A percentile compares a stretch with the other conserved stretches of the same genome.
Conservation (phyloP, 92 coral and sea anemone species). For the Bergia puertoricense region DNA sequence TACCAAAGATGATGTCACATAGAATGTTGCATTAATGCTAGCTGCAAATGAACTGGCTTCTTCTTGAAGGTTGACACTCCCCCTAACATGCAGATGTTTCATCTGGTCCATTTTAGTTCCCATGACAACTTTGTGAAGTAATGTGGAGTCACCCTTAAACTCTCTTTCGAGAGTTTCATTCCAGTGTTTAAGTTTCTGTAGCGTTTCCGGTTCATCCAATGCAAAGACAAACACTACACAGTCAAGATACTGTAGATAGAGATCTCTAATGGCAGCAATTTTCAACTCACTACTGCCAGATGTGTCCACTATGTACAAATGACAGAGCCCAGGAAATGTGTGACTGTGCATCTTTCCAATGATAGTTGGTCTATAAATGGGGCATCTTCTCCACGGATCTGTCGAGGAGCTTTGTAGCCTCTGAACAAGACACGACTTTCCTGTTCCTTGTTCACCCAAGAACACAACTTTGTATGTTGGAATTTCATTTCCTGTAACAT, state of each 20-base stretch:
- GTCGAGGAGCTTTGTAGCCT: slow-evolving; percentile 33
- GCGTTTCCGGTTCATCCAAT: slow-evolving; percentile 63
- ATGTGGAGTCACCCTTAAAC: slow-evolving; percentile 45
- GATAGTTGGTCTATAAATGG: slow-evolving; percentile 57
- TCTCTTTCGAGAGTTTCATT: slow-evolving; percentile 30
- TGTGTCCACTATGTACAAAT: slow-evolving; percentile 61
- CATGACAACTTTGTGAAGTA: slow-evolving; percentile 58
- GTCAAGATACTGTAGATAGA: slow-evolving; percentile 57
- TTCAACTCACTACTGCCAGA: slow-evolving; percentile 54
- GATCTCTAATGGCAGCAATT: slow-evolving; percentile 20
- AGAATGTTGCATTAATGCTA: slow-evolving; percentile 56
- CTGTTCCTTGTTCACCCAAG: slow-evolving; percentile 70
- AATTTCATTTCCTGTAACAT: slow-evolving; percentile 4
- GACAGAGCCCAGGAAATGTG: slow-evolving; percentile 47
- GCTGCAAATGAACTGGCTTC: slow-evolving; percentile 55
- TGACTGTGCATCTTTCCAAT: slow-evolving; percentile 53
- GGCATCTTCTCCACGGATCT: slow-evolving; percentile 29
- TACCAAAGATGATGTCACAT: slow-evolving; percentile 61
- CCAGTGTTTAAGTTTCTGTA: slow-evolving; percentile 58
- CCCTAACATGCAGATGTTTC: slow-evolving; percentile 20
- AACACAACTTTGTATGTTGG: slow-evolving; percentile 60
- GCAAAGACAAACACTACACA: slow-evolving; percentile 69
- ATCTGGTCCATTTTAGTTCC: slow-evolving; percentile 65
- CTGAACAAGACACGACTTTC: slow-evolving; percentile 63
- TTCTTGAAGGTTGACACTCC: slow-evolving; percentile 44